Percentiles rank a stretch among this genome's conserved stretches.
phyloP scores from a whole-genome alignment of 2,113 vertebrate genomes.

The Octodon degus region DNA sequence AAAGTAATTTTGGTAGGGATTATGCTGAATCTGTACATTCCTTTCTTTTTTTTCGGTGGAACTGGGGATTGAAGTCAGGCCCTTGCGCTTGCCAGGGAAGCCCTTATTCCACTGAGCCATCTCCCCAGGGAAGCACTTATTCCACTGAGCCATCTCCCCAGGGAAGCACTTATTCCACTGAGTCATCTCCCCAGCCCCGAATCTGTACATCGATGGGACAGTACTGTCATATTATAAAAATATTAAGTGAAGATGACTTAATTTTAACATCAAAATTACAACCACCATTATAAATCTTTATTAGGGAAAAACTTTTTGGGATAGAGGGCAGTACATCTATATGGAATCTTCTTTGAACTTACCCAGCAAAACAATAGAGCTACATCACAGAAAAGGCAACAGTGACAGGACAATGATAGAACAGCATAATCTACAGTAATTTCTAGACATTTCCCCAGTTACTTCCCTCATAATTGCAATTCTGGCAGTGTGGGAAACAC shows the following conservation, averaged over 20 bases:
- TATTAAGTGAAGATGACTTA: conserved; percentile 24
- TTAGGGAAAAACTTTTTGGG: conserved; percentile 2
- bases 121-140: too few species aligned
- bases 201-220: not conserved
- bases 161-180: too few species aligned
- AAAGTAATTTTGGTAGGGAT: not conserved
- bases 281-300: not conserved
- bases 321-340: not conserved
- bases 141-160: too few species aligned
- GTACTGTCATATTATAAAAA: not conserved
- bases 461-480: not conserved
- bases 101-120: too few species aligned
- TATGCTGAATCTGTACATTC: not conserved
- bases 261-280: conserved; percentile 42
- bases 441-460: not conserved
- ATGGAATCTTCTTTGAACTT: not conserved
- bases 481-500: not conserved
- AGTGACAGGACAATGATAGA: not conserved
- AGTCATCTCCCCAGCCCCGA: not conserved
- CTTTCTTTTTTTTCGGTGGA: too few species aligned
- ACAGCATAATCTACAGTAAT: not conserved
- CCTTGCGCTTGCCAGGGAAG: too few species aligned
- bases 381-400: not conserved
- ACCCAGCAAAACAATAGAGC: not conserved
- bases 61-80: too few species aligned